A percentile compares a stretch with the other conserved stretches of the same genome.
Conservation (phyloP, 2,888 invertebrate genomes). For the Alcis repandata region DNA sequence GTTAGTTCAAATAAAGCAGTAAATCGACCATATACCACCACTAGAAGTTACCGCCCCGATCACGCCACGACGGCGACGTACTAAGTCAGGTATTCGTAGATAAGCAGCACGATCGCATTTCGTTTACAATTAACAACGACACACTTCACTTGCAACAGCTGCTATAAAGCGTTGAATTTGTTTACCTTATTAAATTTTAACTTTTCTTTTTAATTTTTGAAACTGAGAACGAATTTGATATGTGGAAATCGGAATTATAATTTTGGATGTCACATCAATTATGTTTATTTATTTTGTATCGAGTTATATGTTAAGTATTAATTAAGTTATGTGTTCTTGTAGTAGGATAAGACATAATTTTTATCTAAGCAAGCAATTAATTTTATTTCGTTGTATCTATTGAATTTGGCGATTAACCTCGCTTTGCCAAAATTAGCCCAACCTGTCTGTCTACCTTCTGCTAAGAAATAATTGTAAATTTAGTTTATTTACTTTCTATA, state of each 20-base stretch:
- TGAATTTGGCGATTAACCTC: no score
- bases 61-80: conserved; percentile 52
- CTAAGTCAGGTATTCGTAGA: conserved; percentile 42
- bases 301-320: no score
- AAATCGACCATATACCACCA: conserved; percentile 50
- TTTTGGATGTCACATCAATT: background rate
- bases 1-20: conserved; percentile 53
- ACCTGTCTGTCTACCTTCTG: no score
- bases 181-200: conserved; percentile 9
- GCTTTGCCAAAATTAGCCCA: no score
- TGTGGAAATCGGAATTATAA: conserved; percentile 1
- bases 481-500: no score
- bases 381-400: no score
- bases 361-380: no score
- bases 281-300: no score
- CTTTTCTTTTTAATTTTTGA: background rate
- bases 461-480: no score
- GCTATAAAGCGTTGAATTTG: conserved; percentile 30
- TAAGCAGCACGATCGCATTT: conserved; percentile 57
- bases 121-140: conserved; percentile 41
- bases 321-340: no score
- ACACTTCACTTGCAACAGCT: conserved; percentile 27
- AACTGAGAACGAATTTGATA: conserved; percentile 12
- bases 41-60: conserved; percentile 46
- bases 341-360: no score